These are phyloP conservation scores for Hypotaenidia okinawae DNA, from an alignment of 2,797 vertebrate species.

Conservation along the genomic window DNA sequence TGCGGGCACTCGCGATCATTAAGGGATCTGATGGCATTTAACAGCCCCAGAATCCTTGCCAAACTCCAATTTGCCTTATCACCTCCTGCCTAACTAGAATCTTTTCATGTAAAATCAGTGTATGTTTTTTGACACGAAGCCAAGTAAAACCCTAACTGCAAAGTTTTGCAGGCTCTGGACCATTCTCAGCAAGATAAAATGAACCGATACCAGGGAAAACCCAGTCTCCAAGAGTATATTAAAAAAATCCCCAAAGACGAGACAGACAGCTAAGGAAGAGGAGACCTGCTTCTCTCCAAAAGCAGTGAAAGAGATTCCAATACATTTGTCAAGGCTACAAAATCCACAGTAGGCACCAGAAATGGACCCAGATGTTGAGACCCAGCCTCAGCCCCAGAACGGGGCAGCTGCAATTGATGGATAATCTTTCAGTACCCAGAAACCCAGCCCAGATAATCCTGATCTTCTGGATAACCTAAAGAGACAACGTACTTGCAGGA, in stretches of 20 bases:
- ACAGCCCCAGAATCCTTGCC: not conserved
- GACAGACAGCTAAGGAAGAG: not conserved
- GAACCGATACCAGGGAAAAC: not conserved
- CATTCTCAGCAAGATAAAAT: not conserved
- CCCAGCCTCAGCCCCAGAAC: not conserved
- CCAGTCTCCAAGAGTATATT: not conserved
- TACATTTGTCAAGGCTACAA: not conserved
- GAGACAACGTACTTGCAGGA: not conserved
- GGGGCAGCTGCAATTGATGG: not conserved
- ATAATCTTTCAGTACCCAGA: not conserved
- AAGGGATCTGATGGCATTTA: not conserved
- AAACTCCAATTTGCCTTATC: slow-evolving; percentile 18
- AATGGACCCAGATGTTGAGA: not conserved
- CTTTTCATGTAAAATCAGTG: not conserved
- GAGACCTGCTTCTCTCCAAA: not conserved
- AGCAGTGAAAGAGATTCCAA: not conserved
- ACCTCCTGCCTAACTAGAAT: not conserved
- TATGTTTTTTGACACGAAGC: not conserved
- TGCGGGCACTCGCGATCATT: not conserved
- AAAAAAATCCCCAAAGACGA: not conserved
- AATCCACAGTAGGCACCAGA: not conserved
- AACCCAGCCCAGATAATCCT: not conserved
- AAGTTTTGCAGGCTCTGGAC: not conserved
- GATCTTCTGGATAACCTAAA: not conserved
- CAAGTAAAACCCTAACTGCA: not conserved